Evolutionary conservation across 2,888 invertebrate species (phyloP).

Genomic region (Subacronicta megacephala): DNA sequence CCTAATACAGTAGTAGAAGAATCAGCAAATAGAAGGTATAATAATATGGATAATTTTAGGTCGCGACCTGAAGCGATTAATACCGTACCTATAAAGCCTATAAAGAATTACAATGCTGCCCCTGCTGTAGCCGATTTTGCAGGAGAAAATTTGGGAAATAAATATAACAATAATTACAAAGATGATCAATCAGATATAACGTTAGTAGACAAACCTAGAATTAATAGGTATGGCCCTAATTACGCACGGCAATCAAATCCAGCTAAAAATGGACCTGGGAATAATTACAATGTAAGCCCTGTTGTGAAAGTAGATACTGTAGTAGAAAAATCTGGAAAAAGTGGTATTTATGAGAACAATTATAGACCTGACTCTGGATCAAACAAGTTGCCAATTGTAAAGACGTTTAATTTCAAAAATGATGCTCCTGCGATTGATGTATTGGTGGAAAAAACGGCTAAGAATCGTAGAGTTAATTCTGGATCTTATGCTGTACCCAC

Average conservation of each 20-base stretch:
- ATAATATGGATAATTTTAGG: neutral
- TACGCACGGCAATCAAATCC: neutral
- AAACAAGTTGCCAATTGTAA: neutral
- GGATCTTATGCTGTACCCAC: neutral
- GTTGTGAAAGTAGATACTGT: neutral
- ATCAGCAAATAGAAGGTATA: neutral
- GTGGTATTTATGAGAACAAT: neutral
- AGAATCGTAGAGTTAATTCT: slow-evolving; percentile 1
- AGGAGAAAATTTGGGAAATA: neutral
- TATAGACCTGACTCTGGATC: neutral
- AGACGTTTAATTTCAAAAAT: neutral
- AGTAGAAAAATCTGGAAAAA: neutral
- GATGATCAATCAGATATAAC: neutral
- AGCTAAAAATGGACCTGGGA: neutral
- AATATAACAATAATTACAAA: no score
- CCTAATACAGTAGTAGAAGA: neutral
- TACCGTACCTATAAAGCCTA: neutral
- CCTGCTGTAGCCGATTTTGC: neutral
- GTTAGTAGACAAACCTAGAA: neutral
- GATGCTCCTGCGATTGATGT: neutral
- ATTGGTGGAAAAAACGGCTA: neutral
- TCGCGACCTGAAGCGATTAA: neutral
- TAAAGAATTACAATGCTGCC: neutral
- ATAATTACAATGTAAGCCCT: slow-evolving; percentile 1
- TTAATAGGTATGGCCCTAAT: neutral